These are phyloP conservation scores for Drosophila obscura DNA, from an alignment of 1,140 invertebrate genomes.

Conservation along the genomic window DNA sequence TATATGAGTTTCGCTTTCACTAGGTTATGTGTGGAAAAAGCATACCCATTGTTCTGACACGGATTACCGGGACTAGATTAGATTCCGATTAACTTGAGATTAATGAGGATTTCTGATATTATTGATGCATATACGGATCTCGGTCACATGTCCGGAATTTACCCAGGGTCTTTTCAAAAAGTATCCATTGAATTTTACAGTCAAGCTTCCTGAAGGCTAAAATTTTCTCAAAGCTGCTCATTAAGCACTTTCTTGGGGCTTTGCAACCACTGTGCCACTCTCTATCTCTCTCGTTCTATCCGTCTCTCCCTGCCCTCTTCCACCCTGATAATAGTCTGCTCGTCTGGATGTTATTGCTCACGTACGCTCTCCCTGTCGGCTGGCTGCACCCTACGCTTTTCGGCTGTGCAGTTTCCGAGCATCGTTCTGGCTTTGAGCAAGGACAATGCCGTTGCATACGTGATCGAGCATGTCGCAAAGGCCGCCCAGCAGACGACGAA, in stretches of 20 bases:
- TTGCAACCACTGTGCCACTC: conserved; percentile 33
- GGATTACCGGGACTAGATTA: too few species aligned
- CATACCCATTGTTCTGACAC: too few species aligned
- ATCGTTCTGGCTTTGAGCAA: neutral
- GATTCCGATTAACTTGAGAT: too few species aligned
- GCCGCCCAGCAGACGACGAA: conserved; percentile 24
- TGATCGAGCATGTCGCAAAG: conserved; percentile 3
- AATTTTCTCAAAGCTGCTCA: neutral
- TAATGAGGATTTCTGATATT: too few species aligned
- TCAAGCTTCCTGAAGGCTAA: neutral
- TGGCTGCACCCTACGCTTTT: conserved; percentile 48
- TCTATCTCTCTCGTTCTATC: too few species aligned
- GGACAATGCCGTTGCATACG: conserved; percentile 1
- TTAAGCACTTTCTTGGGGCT: neutral
- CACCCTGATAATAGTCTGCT: conserved; percentile 43
- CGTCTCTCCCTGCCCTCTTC: conserved; percentile 14
- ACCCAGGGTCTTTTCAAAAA: too few species aligned
- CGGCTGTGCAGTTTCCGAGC: conserved; percentile 10
- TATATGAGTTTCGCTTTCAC: too few species aligned
- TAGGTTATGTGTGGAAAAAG: too few species aligned
- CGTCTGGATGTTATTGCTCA: conserved; percentile 63
- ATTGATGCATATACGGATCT: too few species aligned
- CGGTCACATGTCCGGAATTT: too few species aligned
- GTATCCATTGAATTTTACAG: too few species aligned
- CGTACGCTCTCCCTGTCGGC: conserved; percentile 45